Base-by-base conservation (phyloP, 2,797 vertebrate genomes). In the Xenentodon cancila region DNA sequence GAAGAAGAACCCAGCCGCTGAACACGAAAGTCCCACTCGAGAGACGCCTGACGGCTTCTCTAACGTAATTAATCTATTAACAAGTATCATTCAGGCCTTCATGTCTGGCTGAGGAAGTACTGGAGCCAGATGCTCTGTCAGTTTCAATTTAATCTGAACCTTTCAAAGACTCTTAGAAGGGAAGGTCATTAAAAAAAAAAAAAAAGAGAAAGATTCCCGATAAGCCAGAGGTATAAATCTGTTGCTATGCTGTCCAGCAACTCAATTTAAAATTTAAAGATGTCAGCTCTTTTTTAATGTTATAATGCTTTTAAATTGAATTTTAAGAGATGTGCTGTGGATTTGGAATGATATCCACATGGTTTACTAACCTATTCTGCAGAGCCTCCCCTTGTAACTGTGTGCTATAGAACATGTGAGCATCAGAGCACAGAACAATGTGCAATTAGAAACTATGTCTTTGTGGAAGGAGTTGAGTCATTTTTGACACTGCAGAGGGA, bases 401-500 rank as follows among this genome's bases (percentile, higher is more conserved):
- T 30, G 79, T 77, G 77, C 81, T 64, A 56, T 64, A 40, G 67
- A 79, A 69, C 58, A 48, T 30, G 77, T 69, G 72, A 71, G 71
- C 74, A 66, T 68, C 77, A 52, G 67, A 54, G 65, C 81, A 59
- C 70, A 75, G 47, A 85, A 79, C 79, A 58, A 62, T 53, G 82
- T 83, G 85, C 82, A 87, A 87, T 88, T 81, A 84, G 63, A 77
- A 64, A 62, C 53, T 73, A 64, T 53, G 52, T 74, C 73, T 71
- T 62, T 15, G 15, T n/a, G 13, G 66, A 69, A 61, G 73, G 79
- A 82, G 68, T 64, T 52, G 53, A 81, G 75, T 73, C 81, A 59
- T 74, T 79, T 73, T 68, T 58, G 79, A 78, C 76, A 79, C 84
- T 21, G 54, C 59, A 3, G 65, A 65, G 77, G 67, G 77, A 72